phyloP scores from a whole-genome alignment of 2,888 invertebrate species.

The Cephus pygmeus region DNA sequence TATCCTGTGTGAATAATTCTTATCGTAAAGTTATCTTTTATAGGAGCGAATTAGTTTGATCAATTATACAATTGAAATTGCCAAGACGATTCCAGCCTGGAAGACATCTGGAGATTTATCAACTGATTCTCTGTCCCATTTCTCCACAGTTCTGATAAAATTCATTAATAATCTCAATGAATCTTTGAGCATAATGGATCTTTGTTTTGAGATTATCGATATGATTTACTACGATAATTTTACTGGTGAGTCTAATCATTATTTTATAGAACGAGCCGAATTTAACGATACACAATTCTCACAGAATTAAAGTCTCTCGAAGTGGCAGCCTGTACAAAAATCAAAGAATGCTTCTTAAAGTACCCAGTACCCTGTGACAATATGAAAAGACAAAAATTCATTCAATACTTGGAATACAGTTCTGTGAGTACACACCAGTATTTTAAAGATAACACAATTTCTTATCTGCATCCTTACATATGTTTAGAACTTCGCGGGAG shows the following conservation, averaged over 20 bases:
- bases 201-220: slow-evolving; percentile 51
- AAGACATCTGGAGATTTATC: slow-evolving; percentile 34
- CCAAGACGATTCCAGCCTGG: slow-evolving; percentile 49
- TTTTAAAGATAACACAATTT: neutral
- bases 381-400: slow-evolving; percentile 35
- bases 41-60: slow-evolving; percentile 41
- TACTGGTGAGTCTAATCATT: slow-evolving; percentile 37
- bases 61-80: slow-evolving; percentile 42
- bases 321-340: slow-evolving; percentile 43
- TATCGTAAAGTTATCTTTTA: slow-evolving; percentile 13
- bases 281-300: neutral
- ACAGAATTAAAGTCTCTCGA: slow-evolving; percentile 19
- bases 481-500: slow-evolving; percentile 5
- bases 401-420: slow-evolving; percentile 42
- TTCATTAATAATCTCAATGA: slow-evolving; percentile 31
- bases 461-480: neutral
- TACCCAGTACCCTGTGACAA: slow-evolving; percentile 41
- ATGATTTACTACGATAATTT: slow-evolving; percentile 33
- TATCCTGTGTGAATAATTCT: neutral
- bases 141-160: slow-evolving; percentile 31
- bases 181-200: slow-evolving; percentile 33
- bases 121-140: slow-evolving; percentile 24
- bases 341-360: slow-evolving; percentile 40
- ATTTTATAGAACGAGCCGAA: neutral
- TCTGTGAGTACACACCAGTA: slow-evolving; percentile 31